A percentile compares a stretch with the other conserved stretches of the same genome.
These are phyloP conservation scores for Babylonia areolata DNA, from an alignment of 1,140 invertebrate species.

Conservation along the genomic window DNA sequence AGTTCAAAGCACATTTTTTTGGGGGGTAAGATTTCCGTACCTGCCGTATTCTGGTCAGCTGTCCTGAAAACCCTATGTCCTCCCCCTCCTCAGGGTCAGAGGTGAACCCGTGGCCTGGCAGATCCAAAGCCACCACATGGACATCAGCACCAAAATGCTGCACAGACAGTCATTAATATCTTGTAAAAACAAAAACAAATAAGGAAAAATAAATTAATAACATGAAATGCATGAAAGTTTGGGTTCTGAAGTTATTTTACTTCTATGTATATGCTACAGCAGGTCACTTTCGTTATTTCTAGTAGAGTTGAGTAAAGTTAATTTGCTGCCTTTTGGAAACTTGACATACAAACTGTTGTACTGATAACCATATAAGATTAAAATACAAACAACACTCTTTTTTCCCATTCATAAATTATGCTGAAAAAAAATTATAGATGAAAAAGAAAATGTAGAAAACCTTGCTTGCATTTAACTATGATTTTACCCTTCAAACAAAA, in stretches of 20 bases:
- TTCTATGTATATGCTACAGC: neutral
- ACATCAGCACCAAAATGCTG: constrained; percentile 60
- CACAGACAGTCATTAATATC: constrained; percentile 31
- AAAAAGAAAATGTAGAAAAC: no score
- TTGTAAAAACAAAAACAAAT: neutral
- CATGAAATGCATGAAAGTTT: neutral
- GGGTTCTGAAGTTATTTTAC: neutral
- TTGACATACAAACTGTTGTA: no score
- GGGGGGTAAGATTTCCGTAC: constrained; percentile 45
- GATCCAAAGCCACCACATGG: constrained; percentile 67
- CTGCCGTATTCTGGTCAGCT: constrained; percentile 55
- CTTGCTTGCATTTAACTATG: no score
- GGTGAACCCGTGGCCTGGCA: constrained; percentile 68
- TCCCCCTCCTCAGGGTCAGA: constrained; percentile 56
- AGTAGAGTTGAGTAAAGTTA: neutral
- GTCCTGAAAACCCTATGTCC: constrained; percentile 54
- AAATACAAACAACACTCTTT: no score
- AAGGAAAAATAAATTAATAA: neutral
- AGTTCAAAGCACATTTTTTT: no score
- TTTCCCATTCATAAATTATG: no score
- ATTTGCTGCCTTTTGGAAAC: neutral
- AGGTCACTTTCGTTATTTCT: neutral
- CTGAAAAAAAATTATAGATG: no score
- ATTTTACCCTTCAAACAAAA: no score
- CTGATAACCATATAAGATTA: no score